A percentile compares a stretch with the other conserved stretches of the same genome.
Evolutionary conservation across 2,888 invertebrate genomes (phyloP).

Genomic region (Therioaphis trifolii): DNA sequence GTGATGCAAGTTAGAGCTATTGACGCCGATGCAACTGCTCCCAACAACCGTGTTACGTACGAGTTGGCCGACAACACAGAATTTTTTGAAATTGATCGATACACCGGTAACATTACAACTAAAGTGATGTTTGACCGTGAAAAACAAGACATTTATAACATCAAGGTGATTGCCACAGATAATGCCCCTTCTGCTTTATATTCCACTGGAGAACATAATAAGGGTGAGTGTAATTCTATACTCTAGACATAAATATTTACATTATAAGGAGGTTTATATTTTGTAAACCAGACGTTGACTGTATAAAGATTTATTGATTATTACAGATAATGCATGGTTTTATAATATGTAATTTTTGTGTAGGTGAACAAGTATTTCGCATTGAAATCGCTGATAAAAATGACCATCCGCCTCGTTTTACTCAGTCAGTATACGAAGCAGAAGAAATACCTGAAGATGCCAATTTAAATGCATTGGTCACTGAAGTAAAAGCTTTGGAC

Average conservation of each 20-base stretch:
- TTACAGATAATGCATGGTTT: no score
- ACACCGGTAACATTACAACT: conserved; percentile 91
- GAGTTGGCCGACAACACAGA: conserved; percentile 77
- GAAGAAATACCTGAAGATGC: conserved; percentile 85
- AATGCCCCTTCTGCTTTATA: conserved; percentile 85
- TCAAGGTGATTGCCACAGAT: conserved; percentile 91
- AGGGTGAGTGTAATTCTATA: conserved; percentile 69
- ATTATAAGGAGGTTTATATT: no score
- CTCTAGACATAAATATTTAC: no score
- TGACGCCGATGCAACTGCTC: conserved; percentile 85
- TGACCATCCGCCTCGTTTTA: conserved; percentile 92
- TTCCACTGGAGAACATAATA: conserved; percentile 77
- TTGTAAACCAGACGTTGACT: neutral
- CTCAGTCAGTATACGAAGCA: conserved; percentile 79
- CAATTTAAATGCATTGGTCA: conserved; percentile 83
- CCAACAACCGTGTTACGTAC: conserved; percentile 83
- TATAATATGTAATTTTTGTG: neutral
- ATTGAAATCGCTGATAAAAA: conserved; percentile 96
- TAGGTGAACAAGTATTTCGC: conserved; percentile 82
- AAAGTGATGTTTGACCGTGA: conserved; percentile 87
- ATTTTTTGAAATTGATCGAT: conserved; percentile 83
- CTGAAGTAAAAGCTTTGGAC: conserved; percentile 89
- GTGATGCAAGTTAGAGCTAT: conserved; percentile 90
- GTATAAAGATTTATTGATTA: neutral
- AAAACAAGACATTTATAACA: conserved; percentile 83